These are phyloP conservation scores for Panagrolaimus sp. DNA, from an alignment of 1,140 invertebrate genomes.

Conservation along the genomic window DNA sequence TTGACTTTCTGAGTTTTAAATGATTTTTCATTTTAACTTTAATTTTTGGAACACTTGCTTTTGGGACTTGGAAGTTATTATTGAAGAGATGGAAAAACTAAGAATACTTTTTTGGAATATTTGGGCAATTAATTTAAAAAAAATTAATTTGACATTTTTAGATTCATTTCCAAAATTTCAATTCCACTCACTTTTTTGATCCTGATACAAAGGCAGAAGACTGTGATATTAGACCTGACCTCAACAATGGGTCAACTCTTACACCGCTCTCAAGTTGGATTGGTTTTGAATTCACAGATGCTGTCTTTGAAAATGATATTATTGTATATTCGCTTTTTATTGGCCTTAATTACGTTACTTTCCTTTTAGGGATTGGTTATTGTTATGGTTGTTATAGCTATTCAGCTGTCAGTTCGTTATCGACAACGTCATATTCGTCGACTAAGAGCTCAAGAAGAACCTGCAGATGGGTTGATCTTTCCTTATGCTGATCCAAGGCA, in stretches of 20 bases:
- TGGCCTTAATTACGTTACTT: neutral
- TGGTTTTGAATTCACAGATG: conserved; percentile 3
- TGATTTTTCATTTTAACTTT: too few relatives aligned
- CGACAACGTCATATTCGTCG: conserved; percentile 38
- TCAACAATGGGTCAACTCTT: neutral
- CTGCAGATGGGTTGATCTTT: conserved; percentile 71
- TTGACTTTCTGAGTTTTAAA: too few relatives aligned
- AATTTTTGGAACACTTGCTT: too few relatives aligned
- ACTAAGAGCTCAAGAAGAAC: conserved; percentile 30
- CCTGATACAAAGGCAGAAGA: neutral
- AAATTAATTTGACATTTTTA: too few relatives aligned
- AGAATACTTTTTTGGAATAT: too few relatives aligned
- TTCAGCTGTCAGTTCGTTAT: conserved; percentile 46
- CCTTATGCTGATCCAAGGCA: conserved; percentile 68
- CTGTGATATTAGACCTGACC: neutral
- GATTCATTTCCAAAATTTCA: conserved; percentile 12
- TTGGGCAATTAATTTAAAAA: too few relatives aligned
- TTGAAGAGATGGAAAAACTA: too few relatives aligned
- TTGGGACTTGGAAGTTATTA: too few relatives aligned
- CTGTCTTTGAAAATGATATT: conserved; percentile 14
- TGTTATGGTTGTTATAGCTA: conserved; percentile 40
- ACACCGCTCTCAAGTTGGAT: neutral
- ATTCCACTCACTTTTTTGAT: neutral
- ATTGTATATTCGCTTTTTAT: conserved; percentile 18
- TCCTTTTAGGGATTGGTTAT: conserved; percentile 36